Conservation (phyloP, 2,113 vertebrate species). For the Eptesicus fuscus region DNA sequence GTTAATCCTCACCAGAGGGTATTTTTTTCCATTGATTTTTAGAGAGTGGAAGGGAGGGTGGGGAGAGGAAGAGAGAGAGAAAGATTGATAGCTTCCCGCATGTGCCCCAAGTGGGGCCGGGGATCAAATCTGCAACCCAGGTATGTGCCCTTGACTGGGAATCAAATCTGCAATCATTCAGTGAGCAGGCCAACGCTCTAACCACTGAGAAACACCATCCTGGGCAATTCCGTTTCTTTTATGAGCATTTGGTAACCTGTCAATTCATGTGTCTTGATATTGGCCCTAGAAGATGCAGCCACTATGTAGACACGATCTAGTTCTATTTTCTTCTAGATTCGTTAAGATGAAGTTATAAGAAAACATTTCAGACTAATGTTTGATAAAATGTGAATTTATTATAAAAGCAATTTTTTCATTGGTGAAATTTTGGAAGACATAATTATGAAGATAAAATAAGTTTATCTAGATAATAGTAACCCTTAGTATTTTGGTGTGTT, state of each 20-base stretch:
- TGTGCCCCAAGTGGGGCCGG: too few relatives aligned
- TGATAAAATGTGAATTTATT: not conserved
- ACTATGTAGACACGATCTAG: fast-evolving
- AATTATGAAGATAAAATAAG: not conserved
- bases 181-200: too few relatives aligned
- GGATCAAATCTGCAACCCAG: too few relatives aligned
- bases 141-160: too few relatives aligned
- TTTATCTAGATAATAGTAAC: not conserved
- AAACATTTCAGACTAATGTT: not conserved
- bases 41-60: too few relatives aligned
- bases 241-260: not conserved
- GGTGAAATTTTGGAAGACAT: not conserved
- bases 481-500: not conserved
- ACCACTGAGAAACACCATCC: too few relatives aligned
- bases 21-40: too few relatives aligned
- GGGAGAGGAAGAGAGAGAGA: too few relatives aligned
- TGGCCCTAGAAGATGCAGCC: not conserved
- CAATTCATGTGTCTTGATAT: fast-evolving
- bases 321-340: not conserved
- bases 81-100: too few relatives aligned
- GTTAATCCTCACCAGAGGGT: too few relatives aligned
- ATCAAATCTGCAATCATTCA: too few relatives aligned
- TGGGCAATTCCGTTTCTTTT: not conserved
- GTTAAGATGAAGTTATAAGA: not conserved
- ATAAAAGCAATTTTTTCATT: not conserved